Conservation (phyloP, 2,797 vertebrate species). For the Picus viridis region DNA sequence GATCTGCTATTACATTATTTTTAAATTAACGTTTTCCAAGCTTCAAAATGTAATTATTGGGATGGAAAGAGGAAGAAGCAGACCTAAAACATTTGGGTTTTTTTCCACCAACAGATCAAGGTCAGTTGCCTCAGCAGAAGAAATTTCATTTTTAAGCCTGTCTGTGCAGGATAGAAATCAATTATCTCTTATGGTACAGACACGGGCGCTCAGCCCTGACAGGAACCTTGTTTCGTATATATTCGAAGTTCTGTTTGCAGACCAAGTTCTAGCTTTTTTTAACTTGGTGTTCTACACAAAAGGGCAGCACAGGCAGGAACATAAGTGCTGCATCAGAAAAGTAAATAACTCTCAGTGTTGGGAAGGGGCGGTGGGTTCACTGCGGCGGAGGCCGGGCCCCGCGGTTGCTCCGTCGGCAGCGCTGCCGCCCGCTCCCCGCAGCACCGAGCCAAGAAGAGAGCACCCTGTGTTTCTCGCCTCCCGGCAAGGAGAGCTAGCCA, state of each 20-base stretch:
- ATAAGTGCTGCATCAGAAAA: neutral
- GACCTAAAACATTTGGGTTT: neutral
- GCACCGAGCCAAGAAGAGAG: neutral
- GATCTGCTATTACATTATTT: neutral
- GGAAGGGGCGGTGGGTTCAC: neutral
- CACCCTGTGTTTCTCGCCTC: neutral
- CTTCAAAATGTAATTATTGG: neutral
- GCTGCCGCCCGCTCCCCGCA: neutral
- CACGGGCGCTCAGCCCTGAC: neutral
- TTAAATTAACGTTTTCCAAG: slow-evolving; percentile 13
- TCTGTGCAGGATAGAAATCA: slow-evolving; percentile 51
- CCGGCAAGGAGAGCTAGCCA: neutral
- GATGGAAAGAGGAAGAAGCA: neutral
- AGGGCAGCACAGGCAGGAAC: neutral
- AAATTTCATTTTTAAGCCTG: slow-evolving; percentile 59
- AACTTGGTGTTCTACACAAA: neutral
- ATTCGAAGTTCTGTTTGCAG: neutral
- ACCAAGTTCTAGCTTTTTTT: neutral
- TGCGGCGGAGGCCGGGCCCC: neutral
- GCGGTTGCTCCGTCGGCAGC: neutral
- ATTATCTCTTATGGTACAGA: slow-evolving; percentile 25
- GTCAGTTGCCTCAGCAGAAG: slow-evolving; percentile 37
- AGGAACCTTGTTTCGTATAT: neutral
- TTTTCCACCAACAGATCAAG: slow-evolving; percentile 26
- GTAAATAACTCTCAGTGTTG: neutral